Evolutionary conservation across 2,797 vertebrate genomes (phyloP), one percentile per base, ranked within the genome.

Genomic region (Taenioides sp.): DNA sequence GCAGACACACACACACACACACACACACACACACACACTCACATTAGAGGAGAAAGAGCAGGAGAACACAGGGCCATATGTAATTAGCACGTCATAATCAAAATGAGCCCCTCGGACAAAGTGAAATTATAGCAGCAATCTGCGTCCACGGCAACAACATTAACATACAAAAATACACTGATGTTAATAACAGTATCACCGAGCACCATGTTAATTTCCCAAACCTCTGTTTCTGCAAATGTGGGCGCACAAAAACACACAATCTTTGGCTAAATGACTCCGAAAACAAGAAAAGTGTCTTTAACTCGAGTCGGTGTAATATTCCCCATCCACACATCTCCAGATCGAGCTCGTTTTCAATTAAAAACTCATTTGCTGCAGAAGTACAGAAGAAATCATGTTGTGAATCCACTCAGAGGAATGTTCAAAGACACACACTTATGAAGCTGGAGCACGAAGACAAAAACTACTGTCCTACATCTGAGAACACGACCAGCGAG

Each of bases 51-150:
- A 34, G 34, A 34, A 95, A 95, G 96, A 95, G 96, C 95, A 95
- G 93, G 92, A 93, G 93, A 91, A 86, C 73, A 88, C 80, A 87
- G 69, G 93, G 95, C 95, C 95, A 96, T 97, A 97, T 97, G 96
- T 98, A 98, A 98, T 99, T 98, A 99, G 97, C 94, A 94, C 96
- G 96, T 98, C 96, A 98, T 98, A 99, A 99, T 98, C 97, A 98
- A 98, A 97, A 97, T 96, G 95, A 97, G 96, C 97, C 96, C 96
- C 95, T 97, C 95, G 96, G 96, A 97, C 96, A 96, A 95, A 94
- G 95, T 95, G 95, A 96, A 97, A 98, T 97, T 96, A 97, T 95
- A 94, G 96, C 97, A 89, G 96, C 96, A 97, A 98, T 98, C 96
- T 97, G 95, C 95, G 96, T 95, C 95, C 95, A 96, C 95, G 94